A percentile compares a stretch with the other conserved stretches of the same genome.
These are phyloP conservation scores for Neodontobutis hainanensis DNA, from an alignment of 2,113 vertebrate genomes.

Conservation along the genomic window DNA sequence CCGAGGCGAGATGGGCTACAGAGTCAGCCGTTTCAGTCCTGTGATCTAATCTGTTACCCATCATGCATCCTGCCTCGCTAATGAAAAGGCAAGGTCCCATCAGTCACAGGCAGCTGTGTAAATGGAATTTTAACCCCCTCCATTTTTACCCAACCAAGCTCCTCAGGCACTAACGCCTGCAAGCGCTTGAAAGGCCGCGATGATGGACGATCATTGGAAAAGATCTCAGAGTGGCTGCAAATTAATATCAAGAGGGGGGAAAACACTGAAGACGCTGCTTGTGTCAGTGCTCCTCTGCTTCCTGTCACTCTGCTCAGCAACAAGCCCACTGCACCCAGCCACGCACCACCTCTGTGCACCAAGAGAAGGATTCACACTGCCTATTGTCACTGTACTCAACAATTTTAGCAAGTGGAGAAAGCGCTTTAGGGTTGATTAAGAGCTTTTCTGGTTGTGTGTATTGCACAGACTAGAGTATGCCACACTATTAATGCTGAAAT, in stretches of 20 bases:
- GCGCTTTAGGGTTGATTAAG: too few species aligned
- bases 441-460: too few species aligned
- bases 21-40: constrained; percentile 63
- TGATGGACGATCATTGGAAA: constrained; percentile 58
- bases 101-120: constrained; percentile 58
- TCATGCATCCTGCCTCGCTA: constrained; percentile 72
- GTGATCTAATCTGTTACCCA: constrained; percentile 78
- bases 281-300: constrained; percentile 14
- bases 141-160: constrained; percentile 22
- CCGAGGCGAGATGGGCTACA: constrained; percentile 52
- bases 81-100: constrained; percentile 77
- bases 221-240: constrained; percentile 39
- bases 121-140: constrained; percentile 69
- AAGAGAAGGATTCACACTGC: background rate
- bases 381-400: background rate
- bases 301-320: constrained; percentile 18
- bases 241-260: constrained; percentile 58
- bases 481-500: too few species aligned
- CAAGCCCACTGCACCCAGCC: background rate
- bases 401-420: too few species aligned
- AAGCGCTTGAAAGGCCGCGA: constrained; percentile 44
- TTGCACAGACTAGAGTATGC: too few species aligned
- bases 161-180: constrained; percentile 37
- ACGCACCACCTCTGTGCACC: background rate
- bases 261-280: constrained; percentile 17